Conservation (phyloP, 2,113 vertebrate species). For the Ellobius talpinus region DNA sequence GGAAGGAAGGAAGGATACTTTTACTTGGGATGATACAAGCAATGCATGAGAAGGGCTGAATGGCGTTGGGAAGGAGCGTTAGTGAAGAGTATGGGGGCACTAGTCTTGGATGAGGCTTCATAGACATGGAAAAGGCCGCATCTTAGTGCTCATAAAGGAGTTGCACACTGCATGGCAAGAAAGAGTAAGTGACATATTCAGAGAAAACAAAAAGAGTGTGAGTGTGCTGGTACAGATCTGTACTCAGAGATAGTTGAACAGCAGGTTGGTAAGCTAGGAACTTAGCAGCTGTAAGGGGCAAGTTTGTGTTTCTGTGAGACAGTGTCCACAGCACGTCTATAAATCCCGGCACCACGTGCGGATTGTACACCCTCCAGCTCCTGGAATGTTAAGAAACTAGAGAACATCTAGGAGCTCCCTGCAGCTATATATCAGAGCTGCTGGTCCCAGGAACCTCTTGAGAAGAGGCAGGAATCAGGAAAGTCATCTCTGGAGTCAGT, state of each 20-base stretch:
- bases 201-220: background rate
- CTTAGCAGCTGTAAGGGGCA: background rate
- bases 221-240: constrained; percentile 1
- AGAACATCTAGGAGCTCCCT: background rate
- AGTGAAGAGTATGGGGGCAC: background rate
- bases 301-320: background rate
- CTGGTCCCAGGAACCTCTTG: background rate
- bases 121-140: background rate
- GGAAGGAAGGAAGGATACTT: background rate
- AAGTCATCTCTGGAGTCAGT: background rate
- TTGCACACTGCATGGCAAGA: background rate
- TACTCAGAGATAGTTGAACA: background rate
- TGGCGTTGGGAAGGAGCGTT: background rate
- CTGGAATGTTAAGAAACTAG: background rate
- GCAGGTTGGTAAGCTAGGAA: background rate
- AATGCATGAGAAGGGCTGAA: background rate
- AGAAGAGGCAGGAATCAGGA: background rate
- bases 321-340: background rate
- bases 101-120: background rate
- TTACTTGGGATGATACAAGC: background rate
- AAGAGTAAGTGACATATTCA: background rate
- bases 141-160: background rate
- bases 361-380: background rate
- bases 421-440: background rate
- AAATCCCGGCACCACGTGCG: background rate